Base-by-base conservation (phyloP, 2,113 vertebrate genomes). In the Pseudorhombus dupliciocellatus region DNA sequence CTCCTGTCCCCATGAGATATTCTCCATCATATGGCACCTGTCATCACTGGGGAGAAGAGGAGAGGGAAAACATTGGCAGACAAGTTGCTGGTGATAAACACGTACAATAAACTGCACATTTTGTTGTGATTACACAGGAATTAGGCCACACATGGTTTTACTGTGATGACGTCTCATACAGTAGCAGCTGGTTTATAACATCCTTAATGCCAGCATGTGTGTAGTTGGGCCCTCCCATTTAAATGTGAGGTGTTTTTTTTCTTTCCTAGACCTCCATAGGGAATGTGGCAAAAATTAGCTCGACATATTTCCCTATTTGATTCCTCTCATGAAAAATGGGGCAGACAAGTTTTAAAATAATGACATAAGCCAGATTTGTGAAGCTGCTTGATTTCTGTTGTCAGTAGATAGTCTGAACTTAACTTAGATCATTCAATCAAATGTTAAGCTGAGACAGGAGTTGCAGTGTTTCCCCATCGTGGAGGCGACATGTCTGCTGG, bases 1-100 rank as follows among this genome's bases (percentile, higher is more conserved):
- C 86, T 85, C 79, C 77, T 7, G 80, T 60, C 62, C 84, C 57
- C 57, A 88, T 66, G 81, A 86, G 89, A 90, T 42, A 54, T 46
- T 75, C 79, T 63, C 77, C 83, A 51, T 73, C 63, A 30, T 52
- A 62, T 60, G 64, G 46, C 79, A 88, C 66, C 67, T 88, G 81
- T 70, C 64, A 50, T 51, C 18, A 22, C 59, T 7, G 30, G 62
- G 18, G 46, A 26, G 4, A 14, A 15, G 56, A 25, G 58, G 51
- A 10, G 57, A 28, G 34, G 58, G 55, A 11, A 66, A 16, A 66
- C 26, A 46, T 57, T 4, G 50, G 54, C 54, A 26, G 20, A 34
- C 52, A 72, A 52, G 40, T 71, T 74, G 55, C 51, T 67, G 52
- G 52, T 65, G 51, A 61, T 75, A 56, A 81, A 84, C 55, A 46